Base-by-base conservation (phyloP, 1,140 invertebrate genomes). In the Halyomorpha halys region DNA sequence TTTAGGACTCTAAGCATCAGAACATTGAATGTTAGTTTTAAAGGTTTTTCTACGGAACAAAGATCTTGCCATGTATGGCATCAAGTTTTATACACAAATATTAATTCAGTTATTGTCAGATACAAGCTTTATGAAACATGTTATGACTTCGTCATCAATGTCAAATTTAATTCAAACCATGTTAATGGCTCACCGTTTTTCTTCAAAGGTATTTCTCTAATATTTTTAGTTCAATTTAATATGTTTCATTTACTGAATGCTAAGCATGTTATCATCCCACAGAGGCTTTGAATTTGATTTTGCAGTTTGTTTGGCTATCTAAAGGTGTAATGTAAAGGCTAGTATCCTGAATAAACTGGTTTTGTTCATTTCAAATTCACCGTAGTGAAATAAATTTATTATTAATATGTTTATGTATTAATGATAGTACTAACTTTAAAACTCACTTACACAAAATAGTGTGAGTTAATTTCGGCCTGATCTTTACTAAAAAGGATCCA, bases 41-140 rank as follows among this genome's bases (percentile, higher is more conserved):
- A 75, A 66, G 83, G 83, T n/a, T 69, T 74, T 69, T 77, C 79
- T 27, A 66, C 70, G 27, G 69, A 75, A 49, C 77, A 76, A 21
- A 74, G 76, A 54, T 71, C 78, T 39, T 90, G 88, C 72, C 76
- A 82, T 68, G 73, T 88, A 66, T 87, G 86, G 83, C 76, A 81
- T 0, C 87, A 94, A 75, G 78, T 86, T 59, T 78, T 96, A 34
- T 83, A 96, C 72, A 80, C 86, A 65, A 86, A 87, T 71, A 90
- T 96, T 82, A 90, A 90, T 3, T 84, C 82, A 44, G 90, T 87
- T 72, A 90, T 96, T 71, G 81, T 93, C 4, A 80, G 92, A 60
- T 95, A 92, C 72, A 89, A 86, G 75, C 69, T 90, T 14, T 87
- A 85, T 73, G 83, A 89, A 71, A 82, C 83, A 44, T 91, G 90